Evolutionary conservation across 2,888 invertebrate species (phyloP), one percentile per base, ranked within the genome.

Genomic region (Gortyna flavago): DNA sequence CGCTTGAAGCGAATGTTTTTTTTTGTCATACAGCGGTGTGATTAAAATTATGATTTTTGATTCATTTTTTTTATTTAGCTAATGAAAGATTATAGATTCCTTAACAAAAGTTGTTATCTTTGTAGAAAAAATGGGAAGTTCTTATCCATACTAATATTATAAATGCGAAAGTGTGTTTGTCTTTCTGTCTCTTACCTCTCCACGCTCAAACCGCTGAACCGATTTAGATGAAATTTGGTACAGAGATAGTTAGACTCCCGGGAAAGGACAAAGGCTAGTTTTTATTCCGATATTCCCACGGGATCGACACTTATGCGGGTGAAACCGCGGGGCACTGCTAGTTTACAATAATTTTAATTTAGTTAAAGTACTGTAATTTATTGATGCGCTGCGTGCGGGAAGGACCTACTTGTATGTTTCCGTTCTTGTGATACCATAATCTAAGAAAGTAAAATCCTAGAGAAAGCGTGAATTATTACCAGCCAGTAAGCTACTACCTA

Each of bases 1-100:
- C 89, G 89, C 88, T 91, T 90, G 11, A 79, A 88, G 89, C 88
- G 75, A 86, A 83, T 35, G 8, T 6, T 6, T 21, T 18, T 54
- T 70, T 71, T 71, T 1, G 21, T 6, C 8, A 44, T 7, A 66
- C 67, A 86, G 79, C 83, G 54, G 35, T 38, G 0, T 21, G 2
- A 64, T 57, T 73, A 48, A 11, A 71, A n/a, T 59, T 25, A 62
- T 29, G 29, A 32, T 41, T 62, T 32, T 41, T 25, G 11, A 21
- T 51, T 3, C 0, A 16, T 32, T 73, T 18, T 29, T 29, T 71
- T 79, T 35, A 35, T 48, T 67, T 6, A 4, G 1, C 25, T 1
- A 6, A 16, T 25, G 54, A 57, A 41, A 54, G n/a, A 75, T 9
- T 18, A 16, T 35, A 18, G 9, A 54, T 32, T 51, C 25, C 9